A percentile compares a stretch with the other conserved stretches of the same genome.
phyloP scores from a whole-genome alignment of 92 coral and sea anemone species.

The Umimayanthus chanpuru region DNA sequence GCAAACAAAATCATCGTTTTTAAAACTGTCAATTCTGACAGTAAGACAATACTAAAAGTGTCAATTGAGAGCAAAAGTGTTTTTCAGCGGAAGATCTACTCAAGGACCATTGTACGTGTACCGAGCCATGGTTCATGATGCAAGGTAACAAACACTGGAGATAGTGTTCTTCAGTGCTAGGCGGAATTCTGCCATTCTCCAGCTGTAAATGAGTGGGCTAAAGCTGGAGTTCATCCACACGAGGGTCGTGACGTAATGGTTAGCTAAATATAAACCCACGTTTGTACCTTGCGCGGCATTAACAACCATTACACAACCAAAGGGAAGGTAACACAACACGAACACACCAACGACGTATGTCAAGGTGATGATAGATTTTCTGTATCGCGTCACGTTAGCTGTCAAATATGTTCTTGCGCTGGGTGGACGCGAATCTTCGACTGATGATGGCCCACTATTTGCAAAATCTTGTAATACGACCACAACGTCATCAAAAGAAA shows the following conservation, averaged over 20 bases:
- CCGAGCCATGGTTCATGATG: neutral
- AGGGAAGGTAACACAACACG: slow-evolving; percentile 16
- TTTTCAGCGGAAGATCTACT: too few relatives aligned
- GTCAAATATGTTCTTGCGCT: neutral
- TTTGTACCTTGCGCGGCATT: neutral
- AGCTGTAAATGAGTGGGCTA: neutral
- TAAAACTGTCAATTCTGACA: too few relatives aligned
- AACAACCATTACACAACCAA: slow-evolving; percentile 1
- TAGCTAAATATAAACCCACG: neutral
- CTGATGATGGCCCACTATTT: slow-evolving; percentile 4
- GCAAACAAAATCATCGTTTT: too few relatives aligned
- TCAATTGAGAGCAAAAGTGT: too few relatives aligned
- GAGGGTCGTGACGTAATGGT: slow-evolving; percentile 12
- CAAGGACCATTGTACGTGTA: too few relatives aligned
- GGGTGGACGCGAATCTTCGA: neutral
- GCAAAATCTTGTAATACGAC: slow-evolving; percentile 3
- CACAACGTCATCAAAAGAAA: neutral
- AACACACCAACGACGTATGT: neutral
- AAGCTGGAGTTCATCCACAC: slow-evolving; percentile 17
- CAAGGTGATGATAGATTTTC: neutral
- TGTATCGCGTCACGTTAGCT: neutral
- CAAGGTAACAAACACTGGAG: neutral
- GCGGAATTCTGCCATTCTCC: slow-evolving; percentile 12
- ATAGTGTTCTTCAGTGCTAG: neutral
- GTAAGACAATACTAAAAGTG: too few relatives aligned